Conservation (phyloP, 2,888 invertebrate genomes). For the Odontothrips loti region DNA sequence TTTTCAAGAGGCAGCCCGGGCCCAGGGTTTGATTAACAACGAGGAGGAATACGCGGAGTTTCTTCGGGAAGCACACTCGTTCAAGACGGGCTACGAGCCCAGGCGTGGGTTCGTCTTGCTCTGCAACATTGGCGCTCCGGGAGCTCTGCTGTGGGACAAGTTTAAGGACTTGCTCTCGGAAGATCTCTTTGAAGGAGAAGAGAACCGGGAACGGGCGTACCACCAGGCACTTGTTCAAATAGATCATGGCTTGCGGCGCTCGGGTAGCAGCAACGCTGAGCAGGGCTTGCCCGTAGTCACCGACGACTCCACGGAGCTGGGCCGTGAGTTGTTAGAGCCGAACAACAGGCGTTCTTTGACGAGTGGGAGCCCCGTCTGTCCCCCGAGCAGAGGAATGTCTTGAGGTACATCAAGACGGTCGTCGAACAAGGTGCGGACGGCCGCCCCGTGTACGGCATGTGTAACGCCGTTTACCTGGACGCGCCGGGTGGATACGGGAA, state of each 20-base stretch:
- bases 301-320: constrained; percentile 30
- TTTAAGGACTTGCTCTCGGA: not conserved
- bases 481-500: too few species aligned
- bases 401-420: constrained; percentile 16
- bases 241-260: not conserved
- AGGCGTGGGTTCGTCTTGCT: not conserved
- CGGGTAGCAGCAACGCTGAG: constrained; percentile 12
- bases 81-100: not conserved
- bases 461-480: too few species aligned
- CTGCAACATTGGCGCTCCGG: not conserved
- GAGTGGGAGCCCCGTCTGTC: constrained; percentile 33
- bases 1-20: not conserved
- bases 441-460: constrained; percentile 25
- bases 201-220: not conserved
- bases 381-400: constrained; percentile 30
- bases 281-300: constrained; percentile 31
- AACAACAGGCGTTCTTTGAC: constrained; percentile 28
- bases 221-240: not conserved
- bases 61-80: not conserved
- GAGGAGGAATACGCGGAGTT: not conserved
- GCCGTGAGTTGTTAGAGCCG: constrained; percentile 29
- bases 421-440: not conserved
- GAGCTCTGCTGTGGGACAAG: not conserved
- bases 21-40: not conserved
- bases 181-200: not conserved